phyloP scores from a whole-genome alignment of 2,113 vertebrate species.

The Engystomops pustulosus region DNA sequence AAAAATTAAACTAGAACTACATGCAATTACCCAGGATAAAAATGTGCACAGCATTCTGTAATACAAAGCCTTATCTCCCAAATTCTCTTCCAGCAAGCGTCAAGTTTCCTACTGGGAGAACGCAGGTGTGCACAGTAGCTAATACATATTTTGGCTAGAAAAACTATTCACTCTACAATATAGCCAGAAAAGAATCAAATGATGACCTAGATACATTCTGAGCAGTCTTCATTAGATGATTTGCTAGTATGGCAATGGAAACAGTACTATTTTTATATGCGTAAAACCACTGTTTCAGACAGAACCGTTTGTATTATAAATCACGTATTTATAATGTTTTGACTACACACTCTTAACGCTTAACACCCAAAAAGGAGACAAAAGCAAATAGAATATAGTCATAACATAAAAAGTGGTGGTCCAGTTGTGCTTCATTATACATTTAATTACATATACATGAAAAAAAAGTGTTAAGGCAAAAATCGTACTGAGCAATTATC shows the following conservation, averaged over 20 bases:
- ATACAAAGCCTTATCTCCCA: conserved; percentile 34
- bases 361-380: neutral
- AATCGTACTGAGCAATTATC: too few species aligned
- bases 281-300: neutral
- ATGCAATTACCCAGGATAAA: conserved; percentile 1
- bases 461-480: too few species aligned
- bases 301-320: neutral
- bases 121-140: conserved; percentile 56
- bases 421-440: neutral
- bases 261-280: neutral
- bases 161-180: conserved; percentile 43
- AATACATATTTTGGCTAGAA: conserved; percentile 58
- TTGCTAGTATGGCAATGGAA: conserved; percentile 1
- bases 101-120: conserved; percentile 52
- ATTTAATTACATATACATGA: too few species aligned
- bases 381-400: neutral
- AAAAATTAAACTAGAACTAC: conserved; percentile 18
- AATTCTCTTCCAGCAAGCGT: conserved; percentile 47
- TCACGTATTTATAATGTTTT: neutral
- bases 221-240: conserved; percentile 18
- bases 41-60: conserved; percentile 19
- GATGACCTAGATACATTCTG: conserved; percentile 53
- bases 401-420: neutral
- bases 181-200: conserved; percentile 39
- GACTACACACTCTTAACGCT: neutral